Evolutionary conservation across 2,888 invertebrate genomes (phyloP).

Genomic region (Deroplatys truncata): DNA sequence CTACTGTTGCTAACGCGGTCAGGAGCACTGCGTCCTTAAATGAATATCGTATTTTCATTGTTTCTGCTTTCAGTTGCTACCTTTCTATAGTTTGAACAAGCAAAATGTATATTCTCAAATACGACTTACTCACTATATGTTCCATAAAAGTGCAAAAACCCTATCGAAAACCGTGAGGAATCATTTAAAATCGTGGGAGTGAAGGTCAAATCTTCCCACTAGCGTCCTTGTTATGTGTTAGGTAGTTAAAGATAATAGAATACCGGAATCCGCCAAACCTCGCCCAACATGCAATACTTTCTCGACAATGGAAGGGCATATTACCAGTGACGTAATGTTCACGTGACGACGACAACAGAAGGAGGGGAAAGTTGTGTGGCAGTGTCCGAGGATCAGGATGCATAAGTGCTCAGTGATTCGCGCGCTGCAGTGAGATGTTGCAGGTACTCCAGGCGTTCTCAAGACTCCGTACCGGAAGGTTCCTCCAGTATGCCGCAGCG

Average conservation of each 20-base stretch:
- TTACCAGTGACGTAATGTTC: not conserved
- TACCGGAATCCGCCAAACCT: not conserved
- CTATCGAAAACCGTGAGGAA: not conserved
- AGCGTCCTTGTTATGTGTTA: not conserved
- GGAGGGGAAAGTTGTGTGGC: not conserved
- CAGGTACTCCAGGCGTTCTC: not conserved
- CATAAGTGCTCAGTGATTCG: not conserved
- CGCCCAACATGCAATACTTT: not conserved
- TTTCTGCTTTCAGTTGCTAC: no score
- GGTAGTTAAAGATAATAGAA: not conserved
- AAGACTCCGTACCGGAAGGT: not conserved
- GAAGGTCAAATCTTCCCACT: not conserved
- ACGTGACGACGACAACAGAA: not conserved
- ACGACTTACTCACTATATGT: no score
- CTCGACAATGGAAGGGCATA: not conserved
- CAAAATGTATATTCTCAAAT: no score
- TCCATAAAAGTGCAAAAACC: not conserved
- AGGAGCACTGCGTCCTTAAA: no score
- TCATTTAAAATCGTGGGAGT: not conserved
- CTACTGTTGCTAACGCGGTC: no score
- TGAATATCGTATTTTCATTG: no score
- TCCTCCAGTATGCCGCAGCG: not conserved
- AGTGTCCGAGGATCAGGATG: not conserved
- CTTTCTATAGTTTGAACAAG: no score
- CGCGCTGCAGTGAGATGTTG: not conserved